phyloP scores from a whole-genome alignment of 2,113 vertebrate genomes.

The Takifugu bimaculatus region DNA sequence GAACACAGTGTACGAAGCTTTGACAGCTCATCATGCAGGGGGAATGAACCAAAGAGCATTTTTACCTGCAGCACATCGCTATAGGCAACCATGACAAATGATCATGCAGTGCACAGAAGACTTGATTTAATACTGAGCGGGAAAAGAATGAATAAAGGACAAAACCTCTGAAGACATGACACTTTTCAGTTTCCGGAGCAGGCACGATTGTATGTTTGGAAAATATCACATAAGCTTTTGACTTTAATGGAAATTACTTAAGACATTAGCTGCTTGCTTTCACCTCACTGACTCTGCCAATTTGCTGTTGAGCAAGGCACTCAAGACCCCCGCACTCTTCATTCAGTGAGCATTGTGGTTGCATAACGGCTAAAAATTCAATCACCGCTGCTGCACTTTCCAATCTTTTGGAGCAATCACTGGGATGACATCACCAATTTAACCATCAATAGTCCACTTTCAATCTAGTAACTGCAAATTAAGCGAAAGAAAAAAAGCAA shows the following conservation, averaged over 20 bases:
- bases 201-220: too few species aligned
- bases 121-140: not conserved
- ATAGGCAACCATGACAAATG: conserved; percentile 16
- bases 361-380: conserved; percentile 29
- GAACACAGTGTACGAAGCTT: not conserved
- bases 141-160: not conserved
- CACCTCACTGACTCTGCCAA: not conserved
- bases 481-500: too few species aligned
- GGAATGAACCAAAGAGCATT: not conserved
- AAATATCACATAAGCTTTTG: too few species aligned
- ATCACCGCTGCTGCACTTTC: conserved; percentile 12
- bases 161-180: not conserved
- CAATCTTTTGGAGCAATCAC: not conserved
- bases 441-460: not conserved
- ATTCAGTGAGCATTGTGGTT: conserved; percentile 13
- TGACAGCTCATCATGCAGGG: not conserved
- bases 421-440: not conserved
- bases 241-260: too few species aligned
- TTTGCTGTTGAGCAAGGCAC: not conserved
- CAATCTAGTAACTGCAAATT: too few species aligned
- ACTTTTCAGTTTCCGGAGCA: not conserved
- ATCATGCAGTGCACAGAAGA: not conserved
- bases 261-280: not conserved
- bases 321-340: not conserved
- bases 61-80: not conserved